Evolutionary conservation across 1,140 invertebrate genomes (phyloP).

Genomic region (Drosophila subobscura): DNA sequence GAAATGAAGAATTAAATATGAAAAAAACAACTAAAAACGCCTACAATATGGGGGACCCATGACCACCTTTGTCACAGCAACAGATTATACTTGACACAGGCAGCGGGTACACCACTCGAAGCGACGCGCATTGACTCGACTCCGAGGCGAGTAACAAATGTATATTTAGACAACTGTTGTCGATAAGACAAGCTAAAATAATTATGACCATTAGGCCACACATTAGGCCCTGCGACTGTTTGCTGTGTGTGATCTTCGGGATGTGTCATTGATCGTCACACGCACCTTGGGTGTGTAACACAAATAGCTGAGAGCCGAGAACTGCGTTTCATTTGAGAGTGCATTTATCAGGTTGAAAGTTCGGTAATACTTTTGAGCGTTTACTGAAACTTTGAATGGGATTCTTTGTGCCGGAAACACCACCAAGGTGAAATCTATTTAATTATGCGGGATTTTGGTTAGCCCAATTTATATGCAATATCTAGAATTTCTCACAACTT

Average conservation of each 20-base stretch:
- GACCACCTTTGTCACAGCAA: constrained; percentile 66
- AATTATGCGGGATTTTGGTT: constrained; percentile 38
- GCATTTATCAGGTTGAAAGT: no score
- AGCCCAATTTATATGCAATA: constrained; percentile 44
- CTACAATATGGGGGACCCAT: constrained; percentile 72
- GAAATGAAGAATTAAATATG: constrained; percentile 67
- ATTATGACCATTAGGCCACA: constrained; percentile 75
- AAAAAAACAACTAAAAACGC: constrained; percentile 58
- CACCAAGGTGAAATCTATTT: constrained; percentile 12
- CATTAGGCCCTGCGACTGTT: constrained; percentile 50
- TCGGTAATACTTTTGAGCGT: no score
- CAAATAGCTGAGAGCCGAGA: constrained; percentile 14
- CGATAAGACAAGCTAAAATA: constrained; percentile 78
- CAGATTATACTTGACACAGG: constrained; percentile 56
- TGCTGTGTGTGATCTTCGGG: constrained; percentile 5
- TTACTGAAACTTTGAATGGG: background rate
- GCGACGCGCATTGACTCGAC: no score
- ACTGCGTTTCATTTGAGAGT: background rate
- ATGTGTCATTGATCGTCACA: constrained; percentile 22
- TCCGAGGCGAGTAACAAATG: constrained; percentile 45
- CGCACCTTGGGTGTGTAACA: constrained; percentile 27
- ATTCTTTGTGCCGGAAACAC: constrained; percentile 7
- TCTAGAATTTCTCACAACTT: constrained; percentile 48
- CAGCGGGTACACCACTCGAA: constrained; percentile 21
- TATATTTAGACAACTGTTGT: constrained; percentile 61